Evolutionary conservation across 2,888 invertebrate species (phyloP), one percentile per base, ranked within the genome.

Genomic region (Euspilapteryx auroguttella): DNA sequence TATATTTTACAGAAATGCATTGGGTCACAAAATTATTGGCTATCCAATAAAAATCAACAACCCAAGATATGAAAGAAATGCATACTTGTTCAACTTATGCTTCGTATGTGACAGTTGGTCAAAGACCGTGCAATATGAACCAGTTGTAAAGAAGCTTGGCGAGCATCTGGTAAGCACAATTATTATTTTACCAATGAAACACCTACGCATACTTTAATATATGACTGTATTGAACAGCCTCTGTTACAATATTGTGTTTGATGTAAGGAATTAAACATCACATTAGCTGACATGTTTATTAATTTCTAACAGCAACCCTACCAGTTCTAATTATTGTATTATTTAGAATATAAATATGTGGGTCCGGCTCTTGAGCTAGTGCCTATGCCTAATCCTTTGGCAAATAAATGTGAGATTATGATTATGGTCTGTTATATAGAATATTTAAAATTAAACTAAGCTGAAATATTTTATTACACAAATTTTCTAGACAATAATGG

Each of bases 81-180:
- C 92, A n/a, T 90, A 93, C 46, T 87, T 94, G 35, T 97, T 97
- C 69, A 97, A 97, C 66, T 64, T 94, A 15, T 95, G 95, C 59
- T 94, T 97, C 53, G 94, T 96, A 0, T 95, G 94, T 49, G 91
- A 94, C 50, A 87, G 90, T 28, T 85, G 87, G 76, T 88, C 93
- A 1, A 81, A 92, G 32, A 93, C 94, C 0, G 88, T 91, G 2
- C 94, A 93, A 47, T 96, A 95, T 59, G 96, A 97, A 50, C 87
- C 93, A 0, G 90, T 96, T 6, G 92, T 97, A 0, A 93, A 90
- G 48, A 97, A 97, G 57, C 81, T 97, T 28, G 90, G 94, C 0
- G 91, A 93, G 50, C 96, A 94, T 64, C 73, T 97, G 54, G 87
- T 88, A 58, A 76, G 73, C 47, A 17, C 8, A 17, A 17, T 17